Evolutionary conservation across 2,113 vertebrate species (phyloP).

Genomic region (Albula glossodonta): DNA sequence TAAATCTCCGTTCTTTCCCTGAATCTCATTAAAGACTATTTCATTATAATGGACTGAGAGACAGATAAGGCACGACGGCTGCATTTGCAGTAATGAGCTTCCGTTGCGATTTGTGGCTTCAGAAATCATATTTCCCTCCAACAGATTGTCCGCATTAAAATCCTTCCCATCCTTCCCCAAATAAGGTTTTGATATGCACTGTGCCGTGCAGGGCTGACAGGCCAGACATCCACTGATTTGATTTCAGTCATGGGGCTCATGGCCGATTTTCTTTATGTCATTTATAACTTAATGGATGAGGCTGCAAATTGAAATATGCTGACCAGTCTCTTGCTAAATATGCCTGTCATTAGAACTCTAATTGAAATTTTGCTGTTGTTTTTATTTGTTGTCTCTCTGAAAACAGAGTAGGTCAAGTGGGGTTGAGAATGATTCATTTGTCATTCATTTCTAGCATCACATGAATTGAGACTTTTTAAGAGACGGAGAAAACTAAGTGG

Average conservation of each 20-base stretch:
- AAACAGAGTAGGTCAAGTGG: not conserved
- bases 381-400: not conserved
- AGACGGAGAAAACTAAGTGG: not conserved
- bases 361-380: not conserved
- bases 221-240: not conserved
- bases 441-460: not conserved
- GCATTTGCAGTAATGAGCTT: slow-evolving; percentile 33
- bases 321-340: not conserved
- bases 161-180: not conserved
- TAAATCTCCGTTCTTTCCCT: slow-evolving; percentile 27
- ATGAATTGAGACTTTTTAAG: not conserved
- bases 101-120: slow-evolving; percentile 34
- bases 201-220: not conserved
- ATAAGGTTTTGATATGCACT: not conserved
- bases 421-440: not conserved
- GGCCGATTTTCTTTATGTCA: not conserved
- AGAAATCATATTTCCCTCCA: slow-evolving; percentile 25
- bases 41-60: slow-evolving; percentile 40
- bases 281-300: not conserved
- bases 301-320: not conserved
- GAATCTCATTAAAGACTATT: slow-evolving; percentile 34
- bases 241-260: not conserved
- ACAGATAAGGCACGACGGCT: slow-evolving; percentile 27
- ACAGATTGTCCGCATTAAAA: slow-evolving; percentile 21
- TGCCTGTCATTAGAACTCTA: not conserved